These are phyloP conservation scores for Gambusia affinis DNA, from an alignment of 2,113 vertebrate genomes.

Conservation along the genomic window DNA sequence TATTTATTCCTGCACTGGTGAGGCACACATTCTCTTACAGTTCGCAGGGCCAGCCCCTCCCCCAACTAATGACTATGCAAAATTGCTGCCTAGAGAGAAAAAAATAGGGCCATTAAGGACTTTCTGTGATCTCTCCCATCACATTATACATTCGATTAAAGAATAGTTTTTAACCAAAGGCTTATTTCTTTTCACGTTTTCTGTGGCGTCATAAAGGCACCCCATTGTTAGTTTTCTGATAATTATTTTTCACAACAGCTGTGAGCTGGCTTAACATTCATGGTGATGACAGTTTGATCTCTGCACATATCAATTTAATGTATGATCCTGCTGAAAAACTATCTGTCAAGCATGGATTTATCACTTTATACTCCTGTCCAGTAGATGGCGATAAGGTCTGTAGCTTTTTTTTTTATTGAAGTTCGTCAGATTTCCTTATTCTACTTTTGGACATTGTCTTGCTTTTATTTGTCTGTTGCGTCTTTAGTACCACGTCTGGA, in stretches of 20 bases:
- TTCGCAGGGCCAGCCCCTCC: slow-evolving; percentile 26
- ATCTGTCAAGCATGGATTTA: no score
- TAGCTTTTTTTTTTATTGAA: not conserved
- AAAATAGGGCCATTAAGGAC: slow-evolving; percentile 14
- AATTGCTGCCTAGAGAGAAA: slow-evolving; percentile 23
- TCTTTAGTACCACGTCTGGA: not conserved
- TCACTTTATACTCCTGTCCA: not conserved
- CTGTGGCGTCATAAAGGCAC: not conserved
- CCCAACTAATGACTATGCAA: slow-evolving; percentile 58
- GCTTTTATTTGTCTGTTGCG: not conserved
- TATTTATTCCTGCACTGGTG: slow-evolving; percentile 46
- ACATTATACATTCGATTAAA: slow-evolving; percentile 2
- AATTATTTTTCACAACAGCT: not conserved
- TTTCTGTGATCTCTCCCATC: slow-evolving; percentile 11
- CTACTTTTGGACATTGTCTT: not conserved
- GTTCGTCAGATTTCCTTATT: not conserved
- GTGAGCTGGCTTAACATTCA: not conserved
- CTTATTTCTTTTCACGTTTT: not conserved
- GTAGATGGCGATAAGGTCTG: not conserved
- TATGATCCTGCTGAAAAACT: not conserved
- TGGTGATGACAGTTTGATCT: not conserved
- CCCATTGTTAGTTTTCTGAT: not conserved
- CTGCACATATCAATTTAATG: not conserved
- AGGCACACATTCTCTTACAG: slow-evolving; percentile 42
- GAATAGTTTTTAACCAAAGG: not conserved